Evolutionary conservation across 2,797 vertebrate species (phyloP), one percentile per base, ranked within the genome.

Genomic region (Acrocephalus scirpaceus): DNA sequence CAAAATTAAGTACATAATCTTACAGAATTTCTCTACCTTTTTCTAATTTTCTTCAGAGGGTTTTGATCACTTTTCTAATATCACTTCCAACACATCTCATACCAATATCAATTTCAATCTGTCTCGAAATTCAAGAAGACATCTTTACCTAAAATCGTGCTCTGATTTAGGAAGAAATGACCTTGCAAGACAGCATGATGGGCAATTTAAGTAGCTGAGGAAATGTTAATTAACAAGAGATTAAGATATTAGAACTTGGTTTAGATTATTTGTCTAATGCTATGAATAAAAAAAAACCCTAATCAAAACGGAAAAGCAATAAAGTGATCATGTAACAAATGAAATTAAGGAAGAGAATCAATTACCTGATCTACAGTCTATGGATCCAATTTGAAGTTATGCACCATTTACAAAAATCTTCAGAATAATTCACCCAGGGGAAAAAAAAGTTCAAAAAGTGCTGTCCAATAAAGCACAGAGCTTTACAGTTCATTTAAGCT

Each of bases 401-500:
- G 83, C 90, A 94, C 92, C 92, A 95, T 96, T 96, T 96, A 87
- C 40, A 6, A 80, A 89, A 64, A 74, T 77, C 58, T 95, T 96
- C 91, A 93, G 85, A 96, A 94, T 93, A 93, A 95, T 94, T 96
- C 65, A 53, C 71, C 86, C 84, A 36, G 56, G 54, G n/a, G 4
- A 16, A 78, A 92, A 88, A 88, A 90, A 90, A 62, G 86, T 92
- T 95, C 81, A 58, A 69, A 82, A 94, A 93, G 72, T 88, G 57
- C 60, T 91, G 76, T 93, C 86, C 89, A 96, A 95, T 95, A 97
- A 96, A 88, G 87, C 90, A 88, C 79, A 94, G 89, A 86, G 44
- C 48, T 96, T 97, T 93, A 96, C 87, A 94, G 94, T 95, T 97
- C 96, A 96, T 97, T 97, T 97, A 94, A 89, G 50, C 62, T 54